These are phyloP conservation scores for Cygnus atratus DNA, from an alignment of 2,113 vertebrate species.

Conservation along the genomic window DNA sequence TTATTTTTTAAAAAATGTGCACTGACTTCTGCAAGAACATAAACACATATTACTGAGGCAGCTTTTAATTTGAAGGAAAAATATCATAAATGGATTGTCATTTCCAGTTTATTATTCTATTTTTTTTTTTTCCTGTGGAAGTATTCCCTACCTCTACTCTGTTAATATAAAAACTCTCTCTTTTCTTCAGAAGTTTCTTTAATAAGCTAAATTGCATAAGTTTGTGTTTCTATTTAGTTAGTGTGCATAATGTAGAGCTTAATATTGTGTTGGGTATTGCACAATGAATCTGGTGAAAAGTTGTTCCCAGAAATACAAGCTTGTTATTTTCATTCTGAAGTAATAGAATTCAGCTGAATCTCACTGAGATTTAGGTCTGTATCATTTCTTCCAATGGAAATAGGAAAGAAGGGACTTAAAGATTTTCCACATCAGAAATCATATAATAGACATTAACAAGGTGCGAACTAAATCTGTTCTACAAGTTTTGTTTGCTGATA, in stretches of 20 bases:
- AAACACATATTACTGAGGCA: neutral
- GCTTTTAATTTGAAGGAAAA: slow-evolving; percentile 42
- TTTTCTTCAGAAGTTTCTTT: neutral
- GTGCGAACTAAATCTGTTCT: neutral
- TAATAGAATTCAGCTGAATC: neutral
- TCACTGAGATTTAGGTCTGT: neutral
- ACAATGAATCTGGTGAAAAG: neutral
- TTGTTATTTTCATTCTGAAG: neutral
- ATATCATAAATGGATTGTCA: neutral
- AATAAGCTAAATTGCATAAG: neutral
- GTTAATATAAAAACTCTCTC: neutral
- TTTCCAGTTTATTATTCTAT: slow-evolving; percentile 2
- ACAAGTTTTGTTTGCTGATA: neutral
- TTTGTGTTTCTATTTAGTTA: neutral
- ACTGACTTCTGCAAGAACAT: neutral
- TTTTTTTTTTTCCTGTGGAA: slow-evolving; percentile 8
- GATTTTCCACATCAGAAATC: neutral
- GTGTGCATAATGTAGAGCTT: neutral
- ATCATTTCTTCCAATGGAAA: neutral
- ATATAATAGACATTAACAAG: neutral
- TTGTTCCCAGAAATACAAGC: neutral
- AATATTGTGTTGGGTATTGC: neutral
- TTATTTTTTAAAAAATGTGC: neutral
- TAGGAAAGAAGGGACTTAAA: neutral
- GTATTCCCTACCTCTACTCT: neutral